Conservation (phyloP, 2,797 vertebrate species). For the Hylomyscus alleni region DNA sequence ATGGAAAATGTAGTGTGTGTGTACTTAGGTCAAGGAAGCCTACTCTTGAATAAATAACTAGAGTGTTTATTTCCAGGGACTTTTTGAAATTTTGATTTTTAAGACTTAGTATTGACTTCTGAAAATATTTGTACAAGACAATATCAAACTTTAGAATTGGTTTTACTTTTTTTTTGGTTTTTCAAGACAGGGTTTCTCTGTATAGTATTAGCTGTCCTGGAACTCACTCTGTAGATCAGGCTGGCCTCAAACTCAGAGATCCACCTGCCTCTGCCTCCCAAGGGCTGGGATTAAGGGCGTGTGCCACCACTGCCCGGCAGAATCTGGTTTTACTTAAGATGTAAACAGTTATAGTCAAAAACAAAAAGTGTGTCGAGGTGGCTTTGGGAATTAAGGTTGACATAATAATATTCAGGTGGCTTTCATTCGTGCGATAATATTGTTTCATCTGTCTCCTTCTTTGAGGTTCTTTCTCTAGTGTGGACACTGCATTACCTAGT, state of each 20-base stretch:
- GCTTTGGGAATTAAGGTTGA: neutral
- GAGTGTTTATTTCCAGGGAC: neutral
- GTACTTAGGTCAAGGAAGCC: neutral
- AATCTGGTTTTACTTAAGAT: constrained; percentile 34
- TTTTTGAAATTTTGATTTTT: neutral
- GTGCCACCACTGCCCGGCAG: too few species aligned
- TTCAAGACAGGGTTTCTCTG: too few species aligned
- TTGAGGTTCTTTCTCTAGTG: neutral
- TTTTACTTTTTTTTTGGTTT: too few species aligned
- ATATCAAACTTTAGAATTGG: neutral
- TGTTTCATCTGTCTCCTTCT: neutral
- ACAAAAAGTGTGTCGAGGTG: too few species aligned
- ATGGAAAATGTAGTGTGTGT: neutral
- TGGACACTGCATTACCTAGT: neutral
- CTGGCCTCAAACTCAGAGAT: too few species aligned
- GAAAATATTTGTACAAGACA: neutral
- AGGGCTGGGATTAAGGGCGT: too few species aligned
- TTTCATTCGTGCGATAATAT: neutral
- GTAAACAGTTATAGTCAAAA: neutral
- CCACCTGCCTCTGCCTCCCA: too few species aligned
- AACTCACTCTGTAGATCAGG: too few species aligned
- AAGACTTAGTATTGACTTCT: neutral
- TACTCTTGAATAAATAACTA: neutral
- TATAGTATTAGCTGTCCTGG: too few species aligned
- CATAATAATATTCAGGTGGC: neutral